Evolutionary conservation across 2,888 invertebrate species (phyloP), one percentile per base, ranked within the genome.

Genomic region (Alsophila aescularia): DNA sequence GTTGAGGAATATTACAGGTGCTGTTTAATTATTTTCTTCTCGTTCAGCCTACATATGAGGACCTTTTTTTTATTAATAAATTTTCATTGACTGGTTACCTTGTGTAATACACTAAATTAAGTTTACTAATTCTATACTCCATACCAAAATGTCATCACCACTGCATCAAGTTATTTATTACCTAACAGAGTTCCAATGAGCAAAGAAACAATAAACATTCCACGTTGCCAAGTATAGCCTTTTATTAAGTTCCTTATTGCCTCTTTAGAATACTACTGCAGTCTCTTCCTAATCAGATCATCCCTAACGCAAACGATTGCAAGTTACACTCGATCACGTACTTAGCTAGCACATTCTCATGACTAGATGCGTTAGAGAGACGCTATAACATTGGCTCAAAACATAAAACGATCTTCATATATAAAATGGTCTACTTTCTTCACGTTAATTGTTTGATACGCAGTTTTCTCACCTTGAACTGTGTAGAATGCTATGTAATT

Each of bases 381-480:
- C 39, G 9, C 8, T 21, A 5, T 21, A 16, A 24, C 15, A 12
- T 2, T 10, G 9, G 5, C 2, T 51, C 1, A 27, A 40, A 53
- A 43, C 43, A 24, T 72, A 64, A 72, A 75, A 72, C 67, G 64
- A 40, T 41, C 12, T 16, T 34, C 27, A 13, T 4, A 45, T 27
- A 35, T n/a, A 43, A 57, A 61, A 44, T 62, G 58, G 52, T 70
- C 64, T 53, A 70, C 72, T 73, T 75, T 72, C 61, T 59, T 66
- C 53, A 51, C 15, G 57, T 39, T 56, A 67, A 70, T 69, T 69
- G 64, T 70, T 66, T 51, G 62, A 72, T 69, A 67, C 58, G 62
- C 63, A 67, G 69, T 70, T 77, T 69, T 75, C 73, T 85, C 73
- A 88, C 90, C 90, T 91, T 91, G 91, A 90, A 87, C 87, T 74